Evolutionary conservation across 2,888 invertebrate species (phyloP), one percentile per base, ranked within the genome.

Genomic region (Calliopum simillimum): DNA sequence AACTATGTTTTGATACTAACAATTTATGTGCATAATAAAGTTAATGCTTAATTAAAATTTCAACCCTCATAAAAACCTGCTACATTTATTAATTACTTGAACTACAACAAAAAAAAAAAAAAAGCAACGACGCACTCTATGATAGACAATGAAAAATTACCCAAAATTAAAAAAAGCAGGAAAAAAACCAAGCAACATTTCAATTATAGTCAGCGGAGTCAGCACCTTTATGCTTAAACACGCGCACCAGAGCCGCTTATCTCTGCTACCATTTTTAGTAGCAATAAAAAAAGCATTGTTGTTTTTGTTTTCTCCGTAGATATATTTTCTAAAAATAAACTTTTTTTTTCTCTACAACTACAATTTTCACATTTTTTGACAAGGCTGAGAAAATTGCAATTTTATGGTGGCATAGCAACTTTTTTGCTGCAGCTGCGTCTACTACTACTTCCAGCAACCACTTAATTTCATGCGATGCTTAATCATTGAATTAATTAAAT

Each of bases 371-470:
- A 63, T 51, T 65, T 55, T 55, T 55, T 44, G 65, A 65, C 65
- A 65, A 65, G 65, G 65, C 65, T 65, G 65, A 53, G 65, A 65
- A 65, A 65, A 44, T 41, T 64, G 12, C 41, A 41, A 6, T 64
- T 64, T n/a, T 49, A 21, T 33, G 19, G 59, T n/a, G 19, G 33
- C n/a, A n/a, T n/a, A 21, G 23, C 16, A 16, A 56, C n/a, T 33
- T 33, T n/a, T 23, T 53, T 21, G 21, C 53, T 23, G 11, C 23
- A 14, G 47, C 16, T 23, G 19, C 14, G 3, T 19, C 44, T 43
- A 14, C 6, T 43, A 23, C 46, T 59, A 44, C 44, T n/a, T n/a
- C n/a, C n/a, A n/a, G n/a, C n/a, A n/a, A n/a, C n/a, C n/a, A n/a
- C n/a, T n/a, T 49, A 16, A 51, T 49, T 51, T 51, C 13, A 63